These are phyloP conservation scores for Myanophis thanlyinensis DNA, from an alignment of 2,113 vertebrate species.

Conservation along the genomic window DNA sequence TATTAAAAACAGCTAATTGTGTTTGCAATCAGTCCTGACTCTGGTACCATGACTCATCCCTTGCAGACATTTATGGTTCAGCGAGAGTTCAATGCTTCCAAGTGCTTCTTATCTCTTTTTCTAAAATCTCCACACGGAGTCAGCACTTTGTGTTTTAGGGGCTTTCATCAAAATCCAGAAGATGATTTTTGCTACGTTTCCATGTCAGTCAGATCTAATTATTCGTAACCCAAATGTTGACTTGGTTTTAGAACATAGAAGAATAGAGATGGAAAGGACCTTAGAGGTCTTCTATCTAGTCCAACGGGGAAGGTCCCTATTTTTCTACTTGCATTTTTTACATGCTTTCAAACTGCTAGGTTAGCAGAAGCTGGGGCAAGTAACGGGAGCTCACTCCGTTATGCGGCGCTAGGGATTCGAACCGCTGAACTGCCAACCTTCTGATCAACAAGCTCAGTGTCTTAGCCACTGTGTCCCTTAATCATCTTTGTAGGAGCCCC, in stretches of 20 bases:
- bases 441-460: no score
- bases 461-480: no score
- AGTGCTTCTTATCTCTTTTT: slow-evolving; percentile 33
- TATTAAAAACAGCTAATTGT: slow-evolving; percentile 46
- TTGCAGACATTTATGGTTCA: slow-evolving; percentile 56
- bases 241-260: not conserved
- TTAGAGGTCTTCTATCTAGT: not conserved
- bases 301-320: no score
- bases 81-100: slow-evolving; percentile 45
- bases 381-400: no score
- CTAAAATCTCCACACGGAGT: slow-evolving; percentile 32
- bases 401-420: no score
- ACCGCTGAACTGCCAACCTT: no score
- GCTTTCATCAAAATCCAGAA: slow-evolving; percentile 32
- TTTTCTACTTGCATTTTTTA: no score
- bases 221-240: not conserved
- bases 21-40: slow-evolving; percentile 46
- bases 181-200: slow-evolving; percentile 22
- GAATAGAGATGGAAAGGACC: not conserved
- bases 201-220: slow-evolving; percentile 18
- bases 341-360: no score
- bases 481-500: no score
- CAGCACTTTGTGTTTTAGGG: slow-evolving; percentile 24
- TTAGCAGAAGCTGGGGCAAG: no score
- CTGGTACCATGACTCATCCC: slow-evolving; percentile 45